phyloP scores from a whole-genome alignment of 2,113 vertebrate genomes.

The Myrmophylax atrothorax region DNA sequence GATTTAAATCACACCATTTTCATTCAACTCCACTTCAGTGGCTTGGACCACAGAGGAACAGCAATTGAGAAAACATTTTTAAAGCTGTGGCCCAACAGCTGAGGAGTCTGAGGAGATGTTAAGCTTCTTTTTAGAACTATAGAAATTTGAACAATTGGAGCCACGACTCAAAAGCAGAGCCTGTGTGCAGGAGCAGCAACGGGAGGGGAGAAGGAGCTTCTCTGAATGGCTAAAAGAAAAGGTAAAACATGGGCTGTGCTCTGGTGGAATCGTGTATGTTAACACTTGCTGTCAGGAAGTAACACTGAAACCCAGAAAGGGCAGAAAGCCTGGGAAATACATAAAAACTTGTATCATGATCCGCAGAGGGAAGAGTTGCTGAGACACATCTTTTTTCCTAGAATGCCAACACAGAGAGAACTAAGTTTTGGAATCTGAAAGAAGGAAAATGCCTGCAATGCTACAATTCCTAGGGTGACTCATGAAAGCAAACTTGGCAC shows the following conservation, averaged over 20 bases:
- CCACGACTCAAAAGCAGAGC: background rate
- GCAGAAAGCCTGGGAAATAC: background rate
- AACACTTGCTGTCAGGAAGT: background rate
- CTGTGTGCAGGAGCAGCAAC: rapidly evolving
- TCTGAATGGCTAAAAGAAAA: background rate
- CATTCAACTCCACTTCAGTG: background rate
- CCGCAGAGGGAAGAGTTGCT: background rate
- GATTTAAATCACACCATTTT: background rate
- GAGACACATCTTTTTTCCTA: background rate
- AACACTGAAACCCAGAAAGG: background rate
- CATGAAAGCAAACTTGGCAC: background rate
- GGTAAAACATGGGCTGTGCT: background rate
- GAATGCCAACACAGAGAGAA: background rate
- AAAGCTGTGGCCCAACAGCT: background rate
- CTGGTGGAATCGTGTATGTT: rapidly evolving
- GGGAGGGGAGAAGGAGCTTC: background rate
- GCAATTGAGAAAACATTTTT: background rate
- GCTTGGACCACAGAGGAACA: background rate
- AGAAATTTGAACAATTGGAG: background rate
- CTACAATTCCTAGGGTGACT: background rate
- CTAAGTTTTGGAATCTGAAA: background rate
- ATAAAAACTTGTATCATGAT: background rate
- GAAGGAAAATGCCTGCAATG: background rate
- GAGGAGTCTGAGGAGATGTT: background rate
- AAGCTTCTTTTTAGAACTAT: background rate